Percentiles rank a stretch among this genome's conserved stretches.
Conservation (phyloP, 2,797 vertebrate species). For the Neostethus bicornis region DNA sequence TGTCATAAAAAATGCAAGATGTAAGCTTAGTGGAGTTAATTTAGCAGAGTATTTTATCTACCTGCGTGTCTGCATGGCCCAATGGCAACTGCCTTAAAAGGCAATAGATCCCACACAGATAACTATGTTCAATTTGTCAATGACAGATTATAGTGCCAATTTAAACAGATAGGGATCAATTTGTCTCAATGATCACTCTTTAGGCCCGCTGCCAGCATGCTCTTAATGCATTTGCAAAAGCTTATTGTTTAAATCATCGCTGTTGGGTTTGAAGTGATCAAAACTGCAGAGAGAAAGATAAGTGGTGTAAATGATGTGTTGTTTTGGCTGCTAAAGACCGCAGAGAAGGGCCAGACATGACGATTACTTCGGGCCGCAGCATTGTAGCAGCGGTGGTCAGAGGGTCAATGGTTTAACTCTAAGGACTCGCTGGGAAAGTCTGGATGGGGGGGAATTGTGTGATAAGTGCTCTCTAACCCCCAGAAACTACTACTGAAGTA, state of each 20-base stretch:
- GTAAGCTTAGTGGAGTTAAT: constrained; percentile 48
- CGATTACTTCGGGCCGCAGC: constrained; percentile 56
- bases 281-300: constrained; percentile 47
- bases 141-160: constrained; percentile 98
- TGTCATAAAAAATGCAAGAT: constrained; percentile 14
- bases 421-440: constrained; percentile 65
- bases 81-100: constrained; percentile 86
- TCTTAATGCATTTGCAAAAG: constrained; percentile 79
- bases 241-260: constrained; percentile 70
- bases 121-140: constrained; percentile 91
- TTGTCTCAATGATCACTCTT: constrained; percentile 98
- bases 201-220: constrained; percentile 88
- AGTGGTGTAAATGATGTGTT: constrained; percentile 50
- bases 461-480: constrained; percentile 67
- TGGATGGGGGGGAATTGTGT: constrained; percentile 59
- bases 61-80: constrained; percentile 82
- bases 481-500: constrained; percentile 68
- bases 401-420: constrained; percentile 69
- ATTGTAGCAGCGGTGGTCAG: constrained; percentile 47
- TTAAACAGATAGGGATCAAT: constrained; percentile 98
- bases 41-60: constrained; percentile 62
- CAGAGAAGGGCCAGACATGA: constrained; percentile 37
- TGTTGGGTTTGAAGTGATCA: constrained; percentile 57
- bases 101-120: constrained; percentile 91
- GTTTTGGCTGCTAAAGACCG: constrained; percentile 56